Conservation (phyloP, 2,888 invertebrate genomes). For the Dione juno region DNA sequence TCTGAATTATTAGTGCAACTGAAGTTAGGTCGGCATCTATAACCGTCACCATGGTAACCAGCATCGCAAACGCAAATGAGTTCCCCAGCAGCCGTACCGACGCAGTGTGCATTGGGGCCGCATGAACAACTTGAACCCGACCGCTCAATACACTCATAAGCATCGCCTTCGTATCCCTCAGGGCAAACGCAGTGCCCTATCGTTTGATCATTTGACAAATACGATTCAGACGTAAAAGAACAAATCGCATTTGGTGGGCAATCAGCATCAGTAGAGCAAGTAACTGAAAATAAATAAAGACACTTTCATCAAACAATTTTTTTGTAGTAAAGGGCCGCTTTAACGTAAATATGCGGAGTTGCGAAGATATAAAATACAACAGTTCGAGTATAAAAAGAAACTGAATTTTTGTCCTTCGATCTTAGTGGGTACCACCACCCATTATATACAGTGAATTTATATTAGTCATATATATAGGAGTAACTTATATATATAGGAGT, state of each 20-base stretch:
- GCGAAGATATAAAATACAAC: too few species aligned
- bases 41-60: conserved; percentile 93
- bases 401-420: too few species aligned
- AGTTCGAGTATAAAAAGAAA: too few species aligned
- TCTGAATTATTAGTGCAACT: conserved; percentile 86
- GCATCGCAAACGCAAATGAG: conserved; percentile 90
- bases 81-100: conserved; percentile 86
- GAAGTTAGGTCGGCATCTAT: conserved; percentile 86
- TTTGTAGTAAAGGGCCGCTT: too few species aligned
- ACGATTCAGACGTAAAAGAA: conserved; percentile 70
- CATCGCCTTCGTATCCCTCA: conserved; percentile 93
- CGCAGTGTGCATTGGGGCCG: conserved; percentile 89
- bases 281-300: conserved; percentile 77
- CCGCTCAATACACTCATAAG: conserved; percentile 86
- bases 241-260: conserved; percentile 94
- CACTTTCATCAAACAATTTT: not conserved
- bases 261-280: conserved; percentile 89
- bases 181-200: conserved; percentile 88
- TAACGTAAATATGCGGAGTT: too few species aligned
- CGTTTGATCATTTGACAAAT: conserved; percentile 64
- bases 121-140: conserved; percentile 83
- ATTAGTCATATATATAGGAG: too few species aligned
- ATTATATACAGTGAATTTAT: too few species aligned
- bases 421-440: too few species aligned
- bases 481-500: too few species aligned